Evolutionary conservation across 2,113 vertebrate species (phyloP), one percentile per base, ranked within the genome.

Genomic region (Hemichromis elongatus): DNA sequence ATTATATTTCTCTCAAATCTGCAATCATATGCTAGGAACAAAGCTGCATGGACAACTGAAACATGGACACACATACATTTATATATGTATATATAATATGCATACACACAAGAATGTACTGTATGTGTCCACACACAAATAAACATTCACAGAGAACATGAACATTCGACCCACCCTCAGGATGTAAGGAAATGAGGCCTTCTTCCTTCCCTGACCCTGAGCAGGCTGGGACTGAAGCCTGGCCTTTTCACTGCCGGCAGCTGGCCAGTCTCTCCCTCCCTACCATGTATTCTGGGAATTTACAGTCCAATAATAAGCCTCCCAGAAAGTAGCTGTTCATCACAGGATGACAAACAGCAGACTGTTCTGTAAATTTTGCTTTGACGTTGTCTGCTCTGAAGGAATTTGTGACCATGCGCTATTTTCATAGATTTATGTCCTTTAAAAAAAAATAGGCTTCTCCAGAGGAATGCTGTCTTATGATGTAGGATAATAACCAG

Each of bases 151-250:
- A 80, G 77, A 70, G 86, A 91, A 75, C 50, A 3, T n/a, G 45
- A 86, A 82, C 83, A 83, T 70, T 78, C 24, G 79, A 84, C 88
- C 88, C 84, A 56, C 88, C 94, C 89, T 93, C 91, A 92, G 93
- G 94, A 95, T 94, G 92, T 86, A 33, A 91, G 93, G 92, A 94
- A 94, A 94, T 93, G 89, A 93, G 86, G 50, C 79, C 30, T 77
- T 86, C 86, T 93, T 94, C 92, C 91, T 90, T 86, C 88, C 83
- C 84, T 86, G 86, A 91, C 88, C 92, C 90, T 75, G 88, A 86
- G 66, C 89, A 77, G 79, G 77, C 82, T 75, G 70, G 70, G 63
- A 79, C 83, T 73, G 61, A 85, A 61, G 81, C 68, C 30, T 30
- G 37, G 61, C 63, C 83, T 54, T 82, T 83, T 89, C 81, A 77